phyloP scores from a whole-genome alignment of 2,113 vertebrate genomes.

The Ophthalmolycus amberensis region DNA sequence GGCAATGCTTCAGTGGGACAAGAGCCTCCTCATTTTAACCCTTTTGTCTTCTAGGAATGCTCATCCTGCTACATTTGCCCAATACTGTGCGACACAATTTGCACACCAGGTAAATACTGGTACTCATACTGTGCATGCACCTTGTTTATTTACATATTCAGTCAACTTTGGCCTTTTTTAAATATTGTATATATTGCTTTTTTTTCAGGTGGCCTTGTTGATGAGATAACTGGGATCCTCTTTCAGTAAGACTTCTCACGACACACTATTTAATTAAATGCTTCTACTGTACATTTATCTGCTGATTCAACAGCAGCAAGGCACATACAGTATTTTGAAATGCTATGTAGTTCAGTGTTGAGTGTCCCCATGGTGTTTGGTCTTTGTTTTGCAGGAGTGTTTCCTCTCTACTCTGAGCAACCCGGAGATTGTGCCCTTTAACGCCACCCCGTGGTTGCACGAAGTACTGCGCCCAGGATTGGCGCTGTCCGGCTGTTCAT shows the following conservation, averaged over 20 bases:
- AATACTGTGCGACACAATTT: slow-evolving; percentile 87
- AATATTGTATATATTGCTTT: neutral
- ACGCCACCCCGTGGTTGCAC: neutral
- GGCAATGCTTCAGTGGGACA: neutral
- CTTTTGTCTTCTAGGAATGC: slow-evolving; percentile 79
- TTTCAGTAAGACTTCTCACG: slow-evolving; percentile 80
- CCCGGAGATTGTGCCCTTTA: neutral
- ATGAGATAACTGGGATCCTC: slow-evolving; percentile 83
- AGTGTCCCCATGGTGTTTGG: neutral
- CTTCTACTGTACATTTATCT: neutral
- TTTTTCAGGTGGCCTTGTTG: slow-evolving; percentile 83
- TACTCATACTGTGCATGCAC: too few species aligned
- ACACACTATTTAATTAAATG: too few species aligned
- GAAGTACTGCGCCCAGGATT: neutral
- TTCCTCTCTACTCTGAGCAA: slow-evolving; percentile 66
- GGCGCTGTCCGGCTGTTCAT: slow-evolving; percentile 9
- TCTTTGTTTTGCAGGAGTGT: slow-evolving; percentile 68
- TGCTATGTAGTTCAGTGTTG: too few species aligned
- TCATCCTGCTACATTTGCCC: slow-evolving; percentile 89
- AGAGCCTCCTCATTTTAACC: neutral
- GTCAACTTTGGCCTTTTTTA: neutral
- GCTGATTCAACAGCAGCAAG: neutral
- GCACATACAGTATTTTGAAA: neutral
- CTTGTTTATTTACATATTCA: neutral
- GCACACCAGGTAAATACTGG: slow-evolving; percentile 83